Evolutionary conservation across 2,113 vertebrate species (phyloP).

Genomic region (Gnathonemus echidnorhynchus): DNA sequence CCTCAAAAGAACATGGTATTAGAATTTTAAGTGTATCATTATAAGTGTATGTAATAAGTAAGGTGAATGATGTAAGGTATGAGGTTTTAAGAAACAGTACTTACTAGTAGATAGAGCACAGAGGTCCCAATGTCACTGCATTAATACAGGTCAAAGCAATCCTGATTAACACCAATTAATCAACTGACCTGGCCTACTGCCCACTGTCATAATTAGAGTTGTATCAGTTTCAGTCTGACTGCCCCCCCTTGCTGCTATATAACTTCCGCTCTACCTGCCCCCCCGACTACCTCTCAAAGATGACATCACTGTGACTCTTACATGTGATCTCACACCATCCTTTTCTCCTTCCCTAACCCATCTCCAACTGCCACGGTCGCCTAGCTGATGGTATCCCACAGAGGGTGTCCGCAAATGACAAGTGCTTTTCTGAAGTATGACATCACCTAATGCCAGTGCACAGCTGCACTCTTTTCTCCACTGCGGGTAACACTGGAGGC

Average conservation of each 20-base stretch:
- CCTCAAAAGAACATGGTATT: background rate
- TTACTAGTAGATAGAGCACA: background rate
- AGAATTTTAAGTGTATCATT: conserved; percentile 38
- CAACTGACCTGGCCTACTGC: background rate
- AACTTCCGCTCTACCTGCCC: background rate
- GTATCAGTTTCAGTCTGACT: background rate
- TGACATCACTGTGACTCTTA: background rate
- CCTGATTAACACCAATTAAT: background rate
- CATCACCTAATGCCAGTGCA: background rate
- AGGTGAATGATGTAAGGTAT: background rate
- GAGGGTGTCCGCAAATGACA: background rate
- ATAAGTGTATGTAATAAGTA: conserved; percentile 8
- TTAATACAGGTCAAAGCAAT: background rate
- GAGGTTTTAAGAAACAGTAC: background rate
- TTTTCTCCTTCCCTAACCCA: background rate
- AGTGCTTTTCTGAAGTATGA: background rate
- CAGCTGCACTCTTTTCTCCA: background rate
- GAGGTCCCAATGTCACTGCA: background rate
- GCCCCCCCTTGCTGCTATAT: background rate
- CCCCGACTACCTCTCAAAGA: background rate
- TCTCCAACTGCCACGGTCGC: background rate
- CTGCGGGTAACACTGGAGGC: background rate
- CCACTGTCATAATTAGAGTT: background rate
- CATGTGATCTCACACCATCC: background rate
- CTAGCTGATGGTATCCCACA: background rate